Conservation (phyloP, 1,140 invertebrate genomes). For the Radopholus similis region DNA sequence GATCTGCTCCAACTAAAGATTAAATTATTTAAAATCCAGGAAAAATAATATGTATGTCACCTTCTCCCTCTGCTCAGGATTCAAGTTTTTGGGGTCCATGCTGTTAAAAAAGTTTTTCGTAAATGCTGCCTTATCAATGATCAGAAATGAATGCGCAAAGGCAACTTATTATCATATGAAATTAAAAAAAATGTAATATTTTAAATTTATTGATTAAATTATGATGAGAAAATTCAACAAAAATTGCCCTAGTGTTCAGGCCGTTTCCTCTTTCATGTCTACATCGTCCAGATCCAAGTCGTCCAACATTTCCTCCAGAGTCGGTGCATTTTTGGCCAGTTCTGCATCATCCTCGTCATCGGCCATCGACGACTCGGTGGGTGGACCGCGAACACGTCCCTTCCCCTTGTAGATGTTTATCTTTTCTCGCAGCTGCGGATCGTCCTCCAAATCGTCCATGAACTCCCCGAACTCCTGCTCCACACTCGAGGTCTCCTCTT, state of each 20-base stretch:
- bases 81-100: neutral
- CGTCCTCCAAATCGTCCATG: conserved; percentile 93
- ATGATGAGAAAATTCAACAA: neutral
- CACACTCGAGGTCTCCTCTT: conserved; percentile 51
- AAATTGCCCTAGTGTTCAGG: neutral
- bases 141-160: neutral
- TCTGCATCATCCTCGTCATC: conserved; percentile 65
- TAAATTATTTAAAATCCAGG: too few relatives aligned
- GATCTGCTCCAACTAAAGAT: neutral
- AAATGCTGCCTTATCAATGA: too few relatives aligned
- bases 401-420: conserved; percentile 84
- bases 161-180: neutral
- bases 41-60: neutral
- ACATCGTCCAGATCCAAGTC: conserved; percentile 69
- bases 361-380: conserved; percentile 58
- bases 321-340: conserved; percentile 73
- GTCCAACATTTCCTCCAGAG: conserved; percentile 94
- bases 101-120: neutral
- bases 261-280: conserved; percentile 33
- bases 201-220: neutral
- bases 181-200: neutral
- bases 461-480: conserved; percentile 66
- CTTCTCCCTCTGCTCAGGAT: neutral
- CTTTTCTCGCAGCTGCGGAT: conserved; percentile 78
- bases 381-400: neutral